phyloP scores from a whole-genome alignment of 2,113 vertebrate species.

The Megatriorchis doriae region DNA sequence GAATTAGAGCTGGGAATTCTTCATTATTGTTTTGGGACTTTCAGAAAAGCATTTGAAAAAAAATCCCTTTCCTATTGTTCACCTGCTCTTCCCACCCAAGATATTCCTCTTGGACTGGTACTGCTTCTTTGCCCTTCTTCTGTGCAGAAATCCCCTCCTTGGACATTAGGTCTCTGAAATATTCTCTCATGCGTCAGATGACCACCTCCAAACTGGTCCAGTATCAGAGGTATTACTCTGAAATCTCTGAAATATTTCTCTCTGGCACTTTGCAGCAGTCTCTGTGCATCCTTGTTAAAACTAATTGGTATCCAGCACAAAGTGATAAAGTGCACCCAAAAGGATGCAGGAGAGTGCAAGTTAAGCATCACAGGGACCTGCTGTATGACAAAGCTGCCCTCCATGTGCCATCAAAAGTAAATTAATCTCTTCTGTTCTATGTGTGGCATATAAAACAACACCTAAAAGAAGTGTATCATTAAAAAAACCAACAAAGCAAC shows the following conservation, averaged over 20 bases:
- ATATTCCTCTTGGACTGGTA: neutral
- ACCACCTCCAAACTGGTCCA: neutral
- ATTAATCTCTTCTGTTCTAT: neutral
- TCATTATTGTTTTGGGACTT: neutral
- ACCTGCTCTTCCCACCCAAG: neutral
- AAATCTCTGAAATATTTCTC: neutral
- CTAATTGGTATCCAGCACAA: neutral
- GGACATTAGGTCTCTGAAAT: neutral
- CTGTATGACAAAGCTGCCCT: neutral
- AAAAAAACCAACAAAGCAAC: neutral
- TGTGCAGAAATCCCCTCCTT: neutral
- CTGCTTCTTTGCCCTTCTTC: neutral
- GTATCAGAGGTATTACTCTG: neutral
- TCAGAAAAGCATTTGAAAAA: neutral
- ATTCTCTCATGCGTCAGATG: neutral
- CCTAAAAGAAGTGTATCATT: neutral
- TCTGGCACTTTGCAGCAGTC: neutral
- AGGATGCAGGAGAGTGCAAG: neutral
- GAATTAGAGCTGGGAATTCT: neutral
- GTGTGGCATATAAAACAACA: neutral
- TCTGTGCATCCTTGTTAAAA: neutral
- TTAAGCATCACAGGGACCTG: neutral
- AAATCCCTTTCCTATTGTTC: neutral
- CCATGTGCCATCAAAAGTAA: neutral
- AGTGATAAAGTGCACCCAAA: neutral